Percentiles rank a stretch among this genome's conserved stretches.
Evolutionary conservation across 2,113 vertebrate species (phyloP).

Genomic region (Herpailurus yagouaroundi): DNA sequence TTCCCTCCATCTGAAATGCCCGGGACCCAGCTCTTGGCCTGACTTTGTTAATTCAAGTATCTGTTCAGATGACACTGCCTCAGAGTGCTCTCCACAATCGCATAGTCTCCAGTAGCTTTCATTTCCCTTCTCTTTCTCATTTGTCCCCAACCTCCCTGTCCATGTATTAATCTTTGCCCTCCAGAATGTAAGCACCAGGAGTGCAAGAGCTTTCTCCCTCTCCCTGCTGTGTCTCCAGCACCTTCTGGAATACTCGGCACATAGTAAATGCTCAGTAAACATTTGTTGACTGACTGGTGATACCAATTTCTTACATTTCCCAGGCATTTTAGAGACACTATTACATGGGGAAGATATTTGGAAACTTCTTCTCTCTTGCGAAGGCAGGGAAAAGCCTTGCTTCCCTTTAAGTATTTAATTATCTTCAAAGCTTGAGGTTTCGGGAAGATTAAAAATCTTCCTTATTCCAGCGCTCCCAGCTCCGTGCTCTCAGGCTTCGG

Average conservation of each 20-base stretch:
- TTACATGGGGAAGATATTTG: background rate
- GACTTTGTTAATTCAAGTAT: background rate
- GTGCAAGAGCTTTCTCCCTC: background rate
- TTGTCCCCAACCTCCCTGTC: background rate
- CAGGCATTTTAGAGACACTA: background rate
- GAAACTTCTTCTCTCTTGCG: background rate
- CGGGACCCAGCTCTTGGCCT: background rate
- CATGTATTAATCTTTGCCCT: background rate
- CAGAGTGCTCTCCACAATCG: background rate
- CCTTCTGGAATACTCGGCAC: background rate
- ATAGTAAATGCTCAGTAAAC: background rate
- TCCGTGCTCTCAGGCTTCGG: background rate
- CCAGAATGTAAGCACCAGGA: background rate
- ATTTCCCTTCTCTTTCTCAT: background rate
- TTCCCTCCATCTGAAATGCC: background rate
- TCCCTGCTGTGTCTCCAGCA: background rate
- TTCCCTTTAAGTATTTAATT: slow-evolving; percentile 59
- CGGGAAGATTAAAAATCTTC: background rate
- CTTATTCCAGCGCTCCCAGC: background rate
- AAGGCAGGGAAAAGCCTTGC: background rate
- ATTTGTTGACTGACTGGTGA: background rate
- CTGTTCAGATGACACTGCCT: background rate
- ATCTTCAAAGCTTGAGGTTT: slow-evolving; percentile 6
- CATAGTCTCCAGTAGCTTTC: background rate
- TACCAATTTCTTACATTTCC: background rate